Base-by-base conservation (phyloP, 1,140 invertebrate species). In the Aphis gossypii region DNA sequence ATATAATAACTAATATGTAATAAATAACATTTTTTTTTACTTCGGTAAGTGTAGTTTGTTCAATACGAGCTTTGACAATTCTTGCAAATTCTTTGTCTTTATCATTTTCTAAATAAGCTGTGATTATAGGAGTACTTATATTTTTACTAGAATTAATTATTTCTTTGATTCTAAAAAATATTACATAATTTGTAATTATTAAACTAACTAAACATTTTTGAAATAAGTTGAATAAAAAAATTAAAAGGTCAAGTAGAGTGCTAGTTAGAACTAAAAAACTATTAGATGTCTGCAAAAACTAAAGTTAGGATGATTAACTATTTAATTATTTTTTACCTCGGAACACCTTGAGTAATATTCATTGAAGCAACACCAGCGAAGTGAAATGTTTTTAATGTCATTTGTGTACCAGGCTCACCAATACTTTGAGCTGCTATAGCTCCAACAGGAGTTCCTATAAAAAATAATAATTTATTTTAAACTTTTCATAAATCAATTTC, bases 351-450 rank as follows among this genome's bases (percentile, higher is more conserved):
- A 8, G 99, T 99, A 94, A 99, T 99, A 96, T 99, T 99, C 99
- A 99, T 99, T 2, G 99, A 99, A n/a, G 99, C 99, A 2, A 99
- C 99, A 94, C 99, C 99, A 95, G 99, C 99, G 96, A 99, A 99
- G 95, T 99, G 99, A 95, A 99, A 99, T 48, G 99, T 99, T 96
- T 99, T 99, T n/a, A 99, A 95, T 0, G 99, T 99, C 99, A 99
- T 99, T 96, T 99, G 99, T 9, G 99, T 99, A 38, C 99, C 99
- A 0, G 99, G 99, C 95, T 99, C 99, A 48, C 99, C 99, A 94
- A 99, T 99, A 96, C 99, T 99, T 96, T 99, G 98, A 60, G 99
- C 99, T 92, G 98, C 98, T 25, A 99, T 96, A 6, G 99, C 99
- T 11, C 99, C 99, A 3, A 99, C 99, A 14, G 99, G 99, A 1